phyloP scores from a whole-genome alignment of 2,113 vertebrate genomes.

The Bubo scandiacus region DNA sequence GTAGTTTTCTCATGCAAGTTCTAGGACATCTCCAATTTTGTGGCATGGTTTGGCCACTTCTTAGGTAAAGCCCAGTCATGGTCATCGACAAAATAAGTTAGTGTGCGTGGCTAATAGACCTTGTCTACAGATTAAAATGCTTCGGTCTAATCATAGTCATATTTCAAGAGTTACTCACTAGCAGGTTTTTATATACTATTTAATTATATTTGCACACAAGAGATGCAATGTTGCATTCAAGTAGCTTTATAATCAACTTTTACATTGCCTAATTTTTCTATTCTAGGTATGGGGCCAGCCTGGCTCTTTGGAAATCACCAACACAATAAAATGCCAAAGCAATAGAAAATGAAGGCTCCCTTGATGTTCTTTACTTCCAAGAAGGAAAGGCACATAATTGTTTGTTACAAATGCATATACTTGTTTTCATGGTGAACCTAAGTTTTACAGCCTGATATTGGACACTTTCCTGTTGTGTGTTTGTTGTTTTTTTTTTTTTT shows the following conservation, averaged over 20 bases:
- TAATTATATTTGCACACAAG: conserved; percentile 59
- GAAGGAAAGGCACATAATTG: neutral
- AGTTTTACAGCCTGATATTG: neutral
- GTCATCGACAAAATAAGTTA: neutral
- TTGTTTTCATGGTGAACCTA: neutral
- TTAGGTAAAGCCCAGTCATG: conserved; percentile 60
- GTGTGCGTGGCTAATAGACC: neutral
- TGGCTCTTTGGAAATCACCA: conserved; percentile 1
- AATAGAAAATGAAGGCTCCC: neutral
- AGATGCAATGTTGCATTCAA: conserved; percentile 32
- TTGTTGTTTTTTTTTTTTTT: neutral
- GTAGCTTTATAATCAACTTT: conserved; percentile 42
- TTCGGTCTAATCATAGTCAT: neutral
- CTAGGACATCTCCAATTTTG: conserved; percentile 57
- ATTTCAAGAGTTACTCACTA: neutral
- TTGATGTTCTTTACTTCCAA: neutral
- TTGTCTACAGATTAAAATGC: conserved; percentile 25
- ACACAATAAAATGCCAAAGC: neutral
- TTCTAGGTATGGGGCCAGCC: conserved; percentile 15
- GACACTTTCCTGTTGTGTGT: neutral
- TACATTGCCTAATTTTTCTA: conserved; percentile 28
- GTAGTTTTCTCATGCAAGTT: conserved; percentile 68
- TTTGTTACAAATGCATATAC: neutral
- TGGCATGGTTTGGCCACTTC: conserved; percentile 45
- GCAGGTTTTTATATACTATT: conserved; percentile 42